phyloP scores from a whole-genome alignment of 1,140 invertebrate genomes.

The Chironomus striatipennis region DNA sequence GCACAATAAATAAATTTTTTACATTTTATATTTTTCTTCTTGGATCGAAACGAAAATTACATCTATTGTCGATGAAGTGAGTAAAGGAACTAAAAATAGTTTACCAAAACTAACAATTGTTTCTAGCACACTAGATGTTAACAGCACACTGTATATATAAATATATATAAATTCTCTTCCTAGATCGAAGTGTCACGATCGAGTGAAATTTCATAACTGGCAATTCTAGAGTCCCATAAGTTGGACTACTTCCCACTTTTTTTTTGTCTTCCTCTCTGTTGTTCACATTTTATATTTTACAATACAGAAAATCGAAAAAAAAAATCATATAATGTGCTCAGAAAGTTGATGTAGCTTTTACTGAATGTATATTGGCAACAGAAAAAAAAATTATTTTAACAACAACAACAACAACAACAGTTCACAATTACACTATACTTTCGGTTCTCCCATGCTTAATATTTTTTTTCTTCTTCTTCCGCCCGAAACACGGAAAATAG shows the following conservation, averaged over 20 bases:
- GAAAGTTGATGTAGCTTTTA: slow-evolving; percentile 8
- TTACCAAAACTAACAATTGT: too few species aligned
- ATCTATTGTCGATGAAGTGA: too few species aligned
- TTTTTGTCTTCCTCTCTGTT: too few species aligned
- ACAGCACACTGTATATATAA: too few species aligned
- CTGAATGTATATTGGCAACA: slow-evolving; percentile 12
- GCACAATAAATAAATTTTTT: too few species aligned
- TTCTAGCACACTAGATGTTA: too few species aligned
- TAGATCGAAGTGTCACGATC: slow-evolving; percentile 11
- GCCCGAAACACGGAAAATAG: background rate
- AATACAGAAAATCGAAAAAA: background rate
- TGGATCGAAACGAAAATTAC: too few species aligned
- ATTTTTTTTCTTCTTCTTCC: background rate
- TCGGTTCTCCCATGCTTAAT: background rate
- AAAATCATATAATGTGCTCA: background rate
- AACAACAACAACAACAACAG: background rate
- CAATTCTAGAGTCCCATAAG: slow-evolving; percentile 2
- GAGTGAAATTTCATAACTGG: slow-evolving; percentile 7
- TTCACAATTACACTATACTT: background rate
- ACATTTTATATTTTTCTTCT: too few species aligned
- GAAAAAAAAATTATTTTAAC: background rate
- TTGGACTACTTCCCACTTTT: slow-evolving; percentile 6
- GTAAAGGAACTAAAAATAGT: too few species aligned
- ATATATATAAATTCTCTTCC: background rate
- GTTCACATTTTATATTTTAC: background rate